These are phyloP conservation scores for Drosophila dives DNA, from an alignment of 2,888 invertebrate genomes.

Conservation along the genomic window DNA sequence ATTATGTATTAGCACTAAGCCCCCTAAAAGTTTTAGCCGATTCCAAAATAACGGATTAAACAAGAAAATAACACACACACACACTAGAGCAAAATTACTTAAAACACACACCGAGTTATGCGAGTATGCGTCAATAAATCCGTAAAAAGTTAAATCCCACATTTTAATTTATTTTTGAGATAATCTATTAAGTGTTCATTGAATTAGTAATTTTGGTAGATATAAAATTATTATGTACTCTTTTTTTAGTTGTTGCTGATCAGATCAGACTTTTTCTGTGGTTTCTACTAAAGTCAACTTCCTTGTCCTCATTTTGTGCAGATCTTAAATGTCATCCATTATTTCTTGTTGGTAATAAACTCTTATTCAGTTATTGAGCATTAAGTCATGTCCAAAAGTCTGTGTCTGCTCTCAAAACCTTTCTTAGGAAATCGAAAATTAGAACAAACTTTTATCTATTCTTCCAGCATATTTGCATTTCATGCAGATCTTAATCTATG, in stretches of 20 bases:
- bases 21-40: conserved; percentile 39
- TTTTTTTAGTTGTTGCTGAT: not conserved
- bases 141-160: conserved; percentile 19
- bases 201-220: not conserved
- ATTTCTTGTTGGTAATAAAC: not conserved
- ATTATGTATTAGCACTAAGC: conserved; percentile 34
- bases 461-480: not conserved
- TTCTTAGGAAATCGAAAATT: not conserved
- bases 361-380: not conserved
- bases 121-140: conserved; percentile 69
- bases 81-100: conserved; percentile 45
- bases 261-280: not conserved
- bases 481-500: not conserved
- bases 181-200: not conserved
- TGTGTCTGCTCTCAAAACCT: not conserved
- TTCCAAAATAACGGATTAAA: conserved; percentile 26
- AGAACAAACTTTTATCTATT: not conserved
- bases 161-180: conserved; percentile 1
- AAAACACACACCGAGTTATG: conserved; percentile 57
- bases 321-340: not conserved
- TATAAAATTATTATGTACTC: not conserved
- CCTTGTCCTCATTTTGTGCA: not conserved
- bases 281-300: not conserved
- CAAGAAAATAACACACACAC: conserved; percentile 17
- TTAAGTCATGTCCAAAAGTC: too few relatives aligned